Conservation (phyloP, 2,888 invertebrate genomes). For the Leistus spinibarbis region DNA sequence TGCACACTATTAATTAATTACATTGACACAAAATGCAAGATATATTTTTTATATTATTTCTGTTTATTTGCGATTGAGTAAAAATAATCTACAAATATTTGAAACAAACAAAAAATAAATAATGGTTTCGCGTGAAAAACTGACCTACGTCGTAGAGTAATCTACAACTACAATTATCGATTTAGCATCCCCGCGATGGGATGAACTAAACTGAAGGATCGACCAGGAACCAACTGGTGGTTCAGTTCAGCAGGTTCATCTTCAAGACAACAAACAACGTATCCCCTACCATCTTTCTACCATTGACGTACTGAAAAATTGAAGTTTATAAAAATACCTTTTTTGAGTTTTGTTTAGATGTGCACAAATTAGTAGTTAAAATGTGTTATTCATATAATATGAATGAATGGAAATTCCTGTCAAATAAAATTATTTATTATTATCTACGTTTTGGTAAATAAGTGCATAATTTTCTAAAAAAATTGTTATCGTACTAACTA, state of each 20-base stretch:
- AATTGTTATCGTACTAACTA: background rate
- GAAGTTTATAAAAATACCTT: no score
- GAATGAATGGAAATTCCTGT: no score
- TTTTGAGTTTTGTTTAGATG: no score
- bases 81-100: background rate
- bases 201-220: slow-evolving; percentile 1
- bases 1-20: no score
- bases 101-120: no score
- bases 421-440: no score
- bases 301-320: background rate
- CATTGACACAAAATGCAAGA: no score
- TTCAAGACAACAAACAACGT: background rate
- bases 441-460: background rate
- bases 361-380: no score
- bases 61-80: no score
- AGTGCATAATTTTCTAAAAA: background rate
- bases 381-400: no score
- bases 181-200: slow-evolving; percentile 1
- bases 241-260: background rate
- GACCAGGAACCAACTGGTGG: slow-evolving; percentile 6
- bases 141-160: background rate
- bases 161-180: background rate
- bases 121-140: no score
- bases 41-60: no score
- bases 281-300: background rate